A percentile compares a stretch with the other conserved stretches of the same genome.
phyloP scores from a whole-genome alignment of 1,140 invertebrate genomes.

The Orchesella cincta region DNA sequence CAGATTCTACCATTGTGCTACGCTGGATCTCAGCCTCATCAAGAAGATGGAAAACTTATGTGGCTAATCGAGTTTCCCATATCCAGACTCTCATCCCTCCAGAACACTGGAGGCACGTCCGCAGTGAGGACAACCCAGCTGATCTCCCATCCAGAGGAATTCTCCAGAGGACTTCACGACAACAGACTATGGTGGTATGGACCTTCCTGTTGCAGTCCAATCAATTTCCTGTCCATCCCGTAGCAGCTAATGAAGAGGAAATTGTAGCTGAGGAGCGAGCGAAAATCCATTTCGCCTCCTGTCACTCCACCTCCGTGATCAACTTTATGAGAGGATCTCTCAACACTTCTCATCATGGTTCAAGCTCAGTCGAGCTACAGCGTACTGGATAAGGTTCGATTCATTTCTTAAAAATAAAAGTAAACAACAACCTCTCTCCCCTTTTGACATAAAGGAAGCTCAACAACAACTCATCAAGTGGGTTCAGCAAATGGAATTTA shows the following conservation, averaged over 20 bases:
- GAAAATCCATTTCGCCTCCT: not conserved
- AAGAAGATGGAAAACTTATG: not conserved
- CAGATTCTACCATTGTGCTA: not conserved
- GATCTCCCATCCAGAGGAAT: not conserved
- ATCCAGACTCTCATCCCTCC: not conserved
- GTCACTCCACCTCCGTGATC: not conserved
- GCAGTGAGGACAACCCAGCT: not conserved
- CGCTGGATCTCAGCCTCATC: not conserved
- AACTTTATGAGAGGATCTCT: not conserved
- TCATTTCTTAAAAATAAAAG: not conserved
- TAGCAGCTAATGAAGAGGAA: too few species aligned
- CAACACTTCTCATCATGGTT: too few species aligned
- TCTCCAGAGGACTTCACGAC: not conserved
- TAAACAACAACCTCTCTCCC: not conserved
- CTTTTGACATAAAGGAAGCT: not conserved
- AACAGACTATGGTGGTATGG: not conserved
- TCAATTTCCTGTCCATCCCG: too few species aligned
- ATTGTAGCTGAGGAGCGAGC: too few species aligned
- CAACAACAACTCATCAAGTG: too few species aligned
- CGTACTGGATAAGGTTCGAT: too few species aligned
- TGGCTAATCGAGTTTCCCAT: not conserved
- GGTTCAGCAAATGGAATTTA: too few species aligned
- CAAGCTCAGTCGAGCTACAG: too few species aligned
- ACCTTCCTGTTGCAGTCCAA: not conserved
- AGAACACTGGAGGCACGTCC: not conserved